Conservation (phyloP, 64 coral and sea anemone species). For the Actinia equina region DNA sequence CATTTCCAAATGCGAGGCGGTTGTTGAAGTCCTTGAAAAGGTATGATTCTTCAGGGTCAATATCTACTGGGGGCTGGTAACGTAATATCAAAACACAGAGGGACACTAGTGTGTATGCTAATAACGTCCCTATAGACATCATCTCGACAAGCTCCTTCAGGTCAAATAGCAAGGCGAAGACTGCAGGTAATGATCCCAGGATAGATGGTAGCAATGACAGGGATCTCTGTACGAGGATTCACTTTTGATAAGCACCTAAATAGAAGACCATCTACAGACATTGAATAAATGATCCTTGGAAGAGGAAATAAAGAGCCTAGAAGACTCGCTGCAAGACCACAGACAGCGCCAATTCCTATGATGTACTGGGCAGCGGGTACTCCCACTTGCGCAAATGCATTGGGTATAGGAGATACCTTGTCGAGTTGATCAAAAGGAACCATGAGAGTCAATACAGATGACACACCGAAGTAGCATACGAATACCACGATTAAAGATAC, state of each 20-base stretch:
- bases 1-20: conserved; percentile 25
- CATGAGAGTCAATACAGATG: conserved; percentile 83
- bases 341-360: conserved; percentile 86
- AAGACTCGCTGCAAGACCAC: conserved; percentile 79
- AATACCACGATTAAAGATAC: conserved; percentile 78
- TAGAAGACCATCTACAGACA: conserved; percentile 89
- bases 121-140: conserved; percentile 96
- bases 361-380: conserved; percentile 88
- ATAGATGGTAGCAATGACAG: conserved; percentile 80
- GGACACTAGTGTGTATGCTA: conserved; percentile 93
- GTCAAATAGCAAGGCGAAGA: conserved; percentile 83
- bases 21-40: conserved; percentile 26
- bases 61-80: conserved; percentile 70
- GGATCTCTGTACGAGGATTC: conserved; percentile 69
- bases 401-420: conserved; percentile 85
- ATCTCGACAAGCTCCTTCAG: conserved; percentile 92
- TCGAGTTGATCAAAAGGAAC: conserved; percentile 85
- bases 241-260: conserved; percentile 72
- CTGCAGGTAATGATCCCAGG: conserved; percentile 80
- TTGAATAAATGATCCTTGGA: conserved; percentile 94
- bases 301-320: conserved; percentile 91
- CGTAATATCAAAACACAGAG: conserved; percentile 89
- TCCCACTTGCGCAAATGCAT: conserved; percentile 91
- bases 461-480: conserved; percentile 94
- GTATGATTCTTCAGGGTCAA: not conserved